Evolutionary conservation across 2,888 invertebrate genomes (phyloP), one percentile per base, ranked within the genome.

Genomic region (Tanypteryx hageni): DNA sequence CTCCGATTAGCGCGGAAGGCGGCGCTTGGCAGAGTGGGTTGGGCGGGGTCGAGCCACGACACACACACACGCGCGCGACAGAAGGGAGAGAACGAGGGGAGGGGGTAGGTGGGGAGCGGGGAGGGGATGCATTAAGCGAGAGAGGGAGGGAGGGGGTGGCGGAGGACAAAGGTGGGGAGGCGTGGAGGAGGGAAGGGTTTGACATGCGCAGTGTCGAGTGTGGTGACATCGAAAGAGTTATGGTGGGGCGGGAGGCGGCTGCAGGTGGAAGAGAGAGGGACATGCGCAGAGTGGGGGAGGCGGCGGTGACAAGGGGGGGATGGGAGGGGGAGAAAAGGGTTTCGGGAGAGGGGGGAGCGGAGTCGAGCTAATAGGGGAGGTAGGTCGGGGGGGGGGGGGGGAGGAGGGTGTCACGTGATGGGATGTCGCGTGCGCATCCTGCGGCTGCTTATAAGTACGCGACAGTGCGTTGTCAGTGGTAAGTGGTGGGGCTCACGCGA

Each of bases 391-490:
- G 16, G 31, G 31, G 82, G 8, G 16, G 31, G 31, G 82, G 8
- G 82, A 16, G 11, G 83, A 56, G 16, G 83, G 14, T 13, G 89
- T 89, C 89, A 89, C 89, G 89, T 89, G 89, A 89, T 27, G 44
- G 27, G 7, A n/a, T 89, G 89, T 89, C 89, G 89, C 89, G 64
- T 89, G 64, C 61, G 64, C 61, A 64, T 61, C 61, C 64, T n/a
- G 68, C 8, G 61, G 27, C 44, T 44, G 44, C 44, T 44, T 44
- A 44, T 44, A 44, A 44, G 44, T 44, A 5, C 44, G 44, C 44
- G 44, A 44, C 44, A 44, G 3, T 44, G 44, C 44, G 44, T 44
- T 44, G 44, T 44, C 44, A 44, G 44, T 44, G 44, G 44, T 5
- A 44, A 44, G 44, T 44, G 44, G 44, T 3, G 44, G 44, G 44